phyloP scores from a whole-genome alignment of 2,113 vertebrate genomes.

The Sander vitreus region DNA sequence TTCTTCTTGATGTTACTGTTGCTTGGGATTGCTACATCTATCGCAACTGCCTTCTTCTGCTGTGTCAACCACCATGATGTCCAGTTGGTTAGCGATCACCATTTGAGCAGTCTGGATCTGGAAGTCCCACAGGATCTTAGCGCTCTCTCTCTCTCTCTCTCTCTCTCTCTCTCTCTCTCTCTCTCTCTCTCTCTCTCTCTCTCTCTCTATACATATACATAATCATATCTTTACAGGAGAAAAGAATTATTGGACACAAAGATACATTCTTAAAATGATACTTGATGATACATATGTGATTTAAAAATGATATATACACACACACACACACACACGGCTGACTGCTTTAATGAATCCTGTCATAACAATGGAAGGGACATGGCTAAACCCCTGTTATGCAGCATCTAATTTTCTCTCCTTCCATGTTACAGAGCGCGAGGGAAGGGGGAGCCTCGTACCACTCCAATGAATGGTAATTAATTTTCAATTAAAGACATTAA shows the following conservation, averaged over 20 bases:
- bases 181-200: too few relatives aligned
- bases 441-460: slow-evolving; percentile 26
- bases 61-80: too few relatives aligned
- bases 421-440: slow-evolving; percentile 49
- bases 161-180: too few relatives aligned
- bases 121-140: too few relatives aligned
- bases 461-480: slow-evolving; percentile 68
- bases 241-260: not conserved
- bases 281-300: too few relatives aligned
- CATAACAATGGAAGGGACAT: slow-evolving; percentile 63
- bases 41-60: too few relatives aligned
- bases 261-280: not conserved
- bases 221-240: not conserved
- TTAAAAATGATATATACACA: not conserved
- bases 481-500: slow-evolving; percentile 76
- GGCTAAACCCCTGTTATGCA: slow-evolving; percentile 64
- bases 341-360: slow-evolving; percentile 73
- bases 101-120: too few relatives aligned
- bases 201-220: too few relatives aligned
- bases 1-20: too few relatives aligned
- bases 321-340: slow-evolving; percentile 6
- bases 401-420: slow-evolving; percentile 68
- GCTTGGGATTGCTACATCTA: too few relatives aligned
- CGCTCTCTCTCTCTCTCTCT: too few relatives aligned
- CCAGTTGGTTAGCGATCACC: too few relatives aligned